phyloP scores from a whole-genome alignment of 2,888 invertebrate species.

The Synergus gifuensis region DNA sequence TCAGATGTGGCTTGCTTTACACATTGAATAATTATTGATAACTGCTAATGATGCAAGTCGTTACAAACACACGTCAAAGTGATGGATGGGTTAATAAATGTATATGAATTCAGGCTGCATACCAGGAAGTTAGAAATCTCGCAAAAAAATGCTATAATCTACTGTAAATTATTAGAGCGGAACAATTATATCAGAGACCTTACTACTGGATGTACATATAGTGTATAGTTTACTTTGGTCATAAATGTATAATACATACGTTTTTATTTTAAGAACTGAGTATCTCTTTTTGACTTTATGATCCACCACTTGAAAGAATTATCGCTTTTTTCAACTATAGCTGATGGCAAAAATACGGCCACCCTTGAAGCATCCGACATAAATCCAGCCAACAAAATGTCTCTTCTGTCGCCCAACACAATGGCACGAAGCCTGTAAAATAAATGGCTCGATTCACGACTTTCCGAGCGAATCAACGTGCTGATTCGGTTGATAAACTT shows the following conservation, averaged over 20 bases:
- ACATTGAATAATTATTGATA: not conserved
- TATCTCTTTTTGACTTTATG: not conserved
- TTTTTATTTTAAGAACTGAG: not conserved
- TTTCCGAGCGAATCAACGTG: constrained; percentile 31
- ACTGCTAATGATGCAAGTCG: not conserved
- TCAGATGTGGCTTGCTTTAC: not conserved
- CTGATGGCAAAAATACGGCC: not conserved
- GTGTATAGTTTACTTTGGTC: not conserved
- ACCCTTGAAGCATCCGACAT: constrained; percentile 21
- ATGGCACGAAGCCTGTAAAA: constrained; percentile 58
- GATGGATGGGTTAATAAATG: not conserved
- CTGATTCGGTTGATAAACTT: constrained; percentile 66
- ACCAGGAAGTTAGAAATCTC: not conserved
- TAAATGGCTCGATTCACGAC: constrained; percentile 72
- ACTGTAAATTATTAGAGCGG: constrained; percentile 18
- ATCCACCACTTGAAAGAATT: not conserved
- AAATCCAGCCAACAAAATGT: constrained; percentile 33
- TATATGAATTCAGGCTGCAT: not conserved
- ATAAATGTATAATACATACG: not conserved
- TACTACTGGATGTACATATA: not conserved
- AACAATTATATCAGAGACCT: constrained; percentile 1
- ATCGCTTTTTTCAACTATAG: constrained; percentile 2
- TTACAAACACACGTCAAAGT: not conserved
- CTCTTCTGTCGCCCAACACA: constrained; percentile 32
- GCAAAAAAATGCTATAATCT: not conserved